A percentile compares a stretch with the other conserved stretches of the same genome.
Conservation (phyloP, 2,888 invertebrate species). For the Chelonus formosanus region DNA sequence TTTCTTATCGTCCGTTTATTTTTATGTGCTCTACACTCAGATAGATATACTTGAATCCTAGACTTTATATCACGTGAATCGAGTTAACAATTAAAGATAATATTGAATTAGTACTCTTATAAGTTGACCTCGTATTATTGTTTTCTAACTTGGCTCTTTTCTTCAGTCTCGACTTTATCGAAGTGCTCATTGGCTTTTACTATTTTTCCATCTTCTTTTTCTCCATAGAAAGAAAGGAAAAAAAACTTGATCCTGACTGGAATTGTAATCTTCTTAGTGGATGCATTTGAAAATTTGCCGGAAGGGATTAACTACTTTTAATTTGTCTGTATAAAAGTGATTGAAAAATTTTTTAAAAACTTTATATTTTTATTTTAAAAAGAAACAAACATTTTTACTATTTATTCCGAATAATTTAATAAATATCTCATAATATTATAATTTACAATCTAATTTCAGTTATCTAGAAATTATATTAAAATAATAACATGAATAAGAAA, state of each 20-base stretch:
- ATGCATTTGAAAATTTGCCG: conserved; percentile 19
- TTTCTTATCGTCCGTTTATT: conserved; percentile 8
- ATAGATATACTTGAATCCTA: too few relatives aligned
- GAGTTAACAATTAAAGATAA: conserved; percentile 12
- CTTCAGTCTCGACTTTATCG: conserved; percentile 11
- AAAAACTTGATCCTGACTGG: conserved; percentile 21
- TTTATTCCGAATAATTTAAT: not conserved
- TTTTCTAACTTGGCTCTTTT: conserved; percentile 22
- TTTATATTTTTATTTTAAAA: not conserved
- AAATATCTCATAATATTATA: not conserved
- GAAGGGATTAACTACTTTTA: conserved; percentile 26
- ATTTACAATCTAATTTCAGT: too few relatives aligned
- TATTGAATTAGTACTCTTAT: conserved; percentile 1
- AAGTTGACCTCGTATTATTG: conserved; percentile 22
- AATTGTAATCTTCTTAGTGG: conserved; percentile 31
- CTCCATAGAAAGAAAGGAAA: conserved; percentile 1
- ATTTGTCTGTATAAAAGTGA: conserved; percentile 16
- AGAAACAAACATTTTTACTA: conserved; percentile 9
- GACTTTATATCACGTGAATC: not conserved
- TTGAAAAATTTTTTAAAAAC: conserved; percentile 9
- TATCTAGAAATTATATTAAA: too few relatives aligned
- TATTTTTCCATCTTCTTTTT: conserved; percentile 21
- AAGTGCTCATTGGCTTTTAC: conserved; percentile 7
- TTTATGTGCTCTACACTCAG: conserved; percentile 8
- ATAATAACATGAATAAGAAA: too few relatives aligned